These are phyloP conservation scores for Mus spicilegus DNA, from an alignment of 2,113 vertebrate genomes.

Conservation along the genomic window DNA sequence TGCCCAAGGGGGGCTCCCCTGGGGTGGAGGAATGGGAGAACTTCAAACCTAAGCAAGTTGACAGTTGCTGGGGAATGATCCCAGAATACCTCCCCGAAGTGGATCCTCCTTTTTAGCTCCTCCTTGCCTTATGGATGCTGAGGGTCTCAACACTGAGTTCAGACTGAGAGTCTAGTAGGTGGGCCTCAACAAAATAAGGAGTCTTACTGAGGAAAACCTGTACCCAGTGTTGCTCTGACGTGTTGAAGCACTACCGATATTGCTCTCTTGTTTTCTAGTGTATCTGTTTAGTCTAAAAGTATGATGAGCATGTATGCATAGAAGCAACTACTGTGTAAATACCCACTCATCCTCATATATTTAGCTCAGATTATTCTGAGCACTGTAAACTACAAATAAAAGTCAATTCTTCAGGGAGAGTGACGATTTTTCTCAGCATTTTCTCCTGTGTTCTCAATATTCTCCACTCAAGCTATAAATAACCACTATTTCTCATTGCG, in stretches of 20 bases:
- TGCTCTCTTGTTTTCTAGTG: neutral
- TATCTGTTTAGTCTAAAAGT: neutral
- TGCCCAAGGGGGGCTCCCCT: neutral
- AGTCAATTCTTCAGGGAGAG: neutral
- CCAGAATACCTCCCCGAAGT: neutral
- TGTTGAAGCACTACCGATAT: too few species aligned
- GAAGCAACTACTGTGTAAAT: neutral
- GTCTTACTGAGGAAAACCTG: constrained; percentile 2
- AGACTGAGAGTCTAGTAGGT: neutral
- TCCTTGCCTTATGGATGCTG: neutral
- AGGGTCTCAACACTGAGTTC: neutral
- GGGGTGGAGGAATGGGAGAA: neutral
- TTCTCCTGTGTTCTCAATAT: neutral
- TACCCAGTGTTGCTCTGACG: neutral
- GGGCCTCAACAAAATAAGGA: neutral
- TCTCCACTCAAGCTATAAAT: neutral
- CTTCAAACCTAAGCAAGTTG: neutral
- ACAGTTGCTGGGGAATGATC: neutral
- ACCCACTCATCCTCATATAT: neutral
- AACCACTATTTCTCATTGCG: constrained; percentile 2
- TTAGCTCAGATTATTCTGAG: neutral
- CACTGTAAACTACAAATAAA: constrained; percentile 29
- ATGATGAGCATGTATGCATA: neutral
- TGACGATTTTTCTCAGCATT: neutral
- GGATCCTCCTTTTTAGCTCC: neutral